phyloP scores from a whole-genome alignment of 2,797 vertebrate species.

The Percopsis omiscomaycus region DNA sequence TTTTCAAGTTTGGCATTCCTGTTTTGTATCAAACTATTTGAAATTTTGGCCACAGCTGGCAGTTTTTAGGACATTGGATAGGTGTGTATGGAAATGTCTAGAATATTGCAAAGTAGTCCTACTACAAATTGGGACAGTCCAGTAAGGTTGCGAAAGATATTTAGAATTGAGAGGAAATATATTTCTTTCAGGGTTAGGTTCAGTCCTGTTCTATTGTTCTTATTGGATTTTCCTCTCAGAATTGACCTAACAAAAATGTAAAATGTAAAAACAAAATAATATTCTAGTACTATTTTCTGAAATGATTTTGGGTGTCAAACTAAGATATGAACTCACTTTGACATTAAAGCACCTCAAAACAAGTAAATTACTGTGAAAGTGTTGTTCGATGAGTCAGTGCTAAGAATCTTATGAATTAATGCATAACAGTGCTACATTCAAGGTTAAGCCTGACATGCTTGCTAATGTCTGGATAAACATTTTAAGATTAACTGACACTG shows the following conservation, averaged over 20 bases:
- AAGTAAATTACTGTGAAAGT: not conserved
- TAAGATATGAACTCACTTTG: not conserved
- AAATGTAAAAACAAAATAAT: not conserved
- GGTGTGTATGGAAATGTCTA: too few species aligned
- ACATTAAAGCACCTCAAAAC: not conserved
- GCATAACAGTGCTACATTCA: constrained; percentile 68
- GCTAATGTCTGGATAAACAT: constrained; percentile 54
- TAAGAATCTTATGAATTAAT: constrained; percentile 54
- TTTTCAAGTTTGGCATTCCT: too few species aligned
- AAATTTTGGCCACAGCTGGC: too few species aligned
- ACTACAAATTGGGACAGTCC: not conserved
- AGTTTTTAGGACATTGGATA: too few species aligned
- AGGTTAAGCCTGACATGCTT: constrained; percentile 60
- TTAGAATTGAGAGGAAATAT: too few species aligned
- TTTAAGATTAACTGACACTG: constrained; percentile 49
- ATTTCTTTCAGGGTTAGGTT: too few species aligned
- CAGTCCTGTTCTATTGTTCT: too few species aligned
- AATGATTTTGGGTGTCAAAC: not conserved
- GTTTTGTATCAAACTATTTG: not conserved
- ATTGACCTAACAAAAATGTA: too few species aligned
- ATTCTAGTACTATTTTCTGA: not conserved
- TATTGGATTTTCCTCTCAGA: too few species aligned
- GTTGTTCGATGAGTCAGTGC: constrained; percentile 56
- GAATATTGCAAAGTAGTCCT: too few species aligned
- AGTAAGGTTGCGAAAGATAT: not conserved